Conservation (phyloP, 1,140 invertebrate species). For the Linepithema humile region DNA sequence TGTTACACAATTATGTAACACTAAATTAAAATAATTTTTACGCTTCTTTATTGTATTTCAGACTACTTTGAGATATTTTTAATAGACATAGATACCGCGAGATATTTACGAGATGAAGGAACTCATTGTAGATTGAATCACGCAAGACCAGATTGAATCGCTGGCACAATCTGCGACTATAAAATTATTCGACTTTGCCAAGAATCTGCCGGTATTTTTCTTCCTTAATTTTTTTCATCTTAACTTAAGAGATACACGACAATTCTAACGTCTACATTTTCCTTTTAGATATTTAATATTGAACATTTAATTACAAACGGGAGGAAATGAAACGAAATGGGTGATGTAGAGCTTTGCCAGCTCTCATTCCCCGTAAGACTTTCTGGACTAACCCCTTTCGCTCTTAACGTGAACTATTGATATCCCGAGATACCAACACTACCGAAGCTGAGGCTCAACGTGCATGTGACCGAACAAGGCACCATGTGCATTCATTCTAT, state of each 20-base stretch:
- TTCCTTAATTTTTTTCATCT: neutral
- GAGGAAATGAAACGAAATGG: neutral
- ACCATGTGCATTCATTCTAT: constrained; percentile 82
- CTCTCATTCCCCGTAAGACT: constrained; percentile 32
- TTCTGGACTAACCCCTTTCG: constrained; percentile 72
- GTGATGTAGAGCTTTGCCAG: neutral
- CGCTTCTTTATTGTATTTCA: too few relatives aligned
- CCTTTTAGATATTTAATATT: neutral
- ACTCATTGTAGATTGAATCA: too few relatives aligned
- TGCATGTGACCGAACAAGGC: constrained; percentile 80
- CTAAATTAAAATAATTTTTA: too few relatives aligned
- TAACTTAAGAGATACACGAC: neutral
- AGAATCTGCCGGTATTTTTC: neutral
- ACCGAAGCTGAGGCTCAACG: constrained; percentile 71
- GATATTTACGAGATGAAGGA: too few relatives aligned
- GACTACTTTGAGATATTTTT: too few relatives aligned
- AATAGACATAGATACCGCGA: too few relatives aligned
- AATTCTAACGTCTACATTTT: neutral
- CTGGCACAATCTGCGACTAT: neutral
- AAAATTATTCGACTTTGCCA: neutral
- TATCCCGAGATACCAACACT: constrained; percentile 79
- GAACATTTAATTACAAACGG: neutral
- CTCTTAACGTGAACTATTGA: constrained; percentile 75
- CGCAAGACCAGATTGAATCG: neutral
- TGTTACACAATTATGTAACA: too few relatives aligned